Percentiles rank a stretch among this genome's conserved stretches.
Evolutionary conservation across 2,888 invertebrate species (phyloP).

Genomic region (Sepiola atlantica): DNA sequence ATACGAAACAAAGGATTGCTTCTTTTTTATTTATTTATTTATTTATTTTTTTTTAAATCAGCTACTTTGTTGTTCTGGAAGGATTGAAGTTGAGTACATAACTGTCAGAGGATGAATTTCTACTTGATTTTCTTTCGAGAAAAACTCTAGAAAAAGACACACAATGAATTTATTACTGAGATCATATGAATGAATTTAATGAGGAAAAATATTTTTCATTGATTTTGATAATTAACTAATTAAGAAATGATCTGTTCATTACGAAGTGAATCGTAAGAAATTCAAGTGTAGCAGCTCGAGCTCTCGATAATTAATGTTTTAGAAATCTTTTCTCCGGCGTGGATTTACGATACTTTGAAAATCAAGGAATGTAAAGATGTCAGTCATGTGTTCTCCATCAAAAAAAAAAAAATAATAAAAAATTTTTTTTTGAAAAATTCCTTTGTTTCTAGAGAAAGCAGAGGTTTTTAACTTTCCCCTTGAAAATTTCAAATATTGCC

Average conservation of each 20-base stretch:
- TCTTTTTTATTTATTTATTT: too few relatives aligned
- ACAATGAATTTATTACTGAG: neutral
- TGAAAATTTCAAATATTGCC: neutral
- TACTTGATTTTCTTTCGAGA: constrained; percentile 2
- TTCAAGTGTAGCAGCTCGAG: neutral
- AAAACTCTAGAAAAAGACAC: neutral
- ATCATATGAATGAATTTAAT: neutral
- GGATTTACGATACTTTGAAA: neutral
- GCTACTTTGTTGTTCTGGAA: neutral
- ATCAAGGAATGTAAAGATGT: neutral
- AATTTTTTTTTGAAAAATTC: too few relatives aligned
- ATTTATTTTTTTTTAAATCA: too few relatives aligned
- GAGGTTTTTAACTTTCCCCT: neutral
- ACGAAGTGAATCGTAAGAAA: neutral
- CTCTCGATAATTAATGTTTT: neutral
- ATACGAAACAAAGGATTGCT: neutral
- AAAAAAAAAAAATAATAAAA: too few relatives aligned
- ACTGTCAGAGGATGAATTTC: neutral
- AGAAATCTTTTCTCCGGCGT: neutral
- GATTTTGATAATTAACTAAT: constrained; percentile 32
- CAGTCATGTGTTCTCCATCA: neutral
- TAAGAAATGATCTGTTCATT: constrained; percentile 5
- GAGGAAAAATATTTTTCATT: neutral
- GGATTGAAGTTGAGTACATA: neutral
- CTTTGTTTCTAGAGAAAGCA: neutral